Percentiles rank a stretch among this genome's conserved stretches.
Conservation (phyloP, 1,140 invertebrate species). For the Ditylenchus dipsaci region DNA sequence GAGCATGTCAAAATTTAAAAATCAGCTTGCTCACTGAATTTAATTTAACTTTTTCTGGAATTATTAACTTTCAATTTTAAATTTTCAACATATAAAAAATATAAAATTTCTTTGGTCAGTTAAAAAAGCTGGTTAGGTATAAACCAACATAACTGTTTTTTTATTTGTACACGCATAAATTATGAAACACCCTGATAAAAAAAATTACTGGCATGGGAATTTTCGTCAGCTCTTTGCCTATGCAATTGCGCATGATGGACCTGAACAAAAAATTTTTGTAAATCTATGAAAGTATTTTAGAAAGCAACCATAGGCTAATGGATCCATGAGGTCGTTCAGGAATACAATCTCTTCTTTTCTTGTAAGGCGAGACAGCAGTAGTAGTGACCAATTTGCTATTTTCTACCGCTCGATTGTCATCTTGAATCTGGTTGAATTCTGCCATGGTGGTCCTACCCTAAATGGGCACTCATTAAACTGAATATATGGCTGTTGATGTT, state of each 20-base stretch:
- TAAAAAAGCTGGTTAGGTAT: no score
- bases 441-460: no score
- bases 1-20: no score
- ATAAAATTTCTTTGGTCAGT: no score
- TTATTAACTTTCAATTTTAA: no score
- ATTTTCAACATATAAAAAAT: no score
- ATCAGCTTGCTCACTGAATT: no score
- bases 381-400: neutral
- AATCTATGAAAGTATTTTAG: conserved; percentile 58
- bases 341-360: conserved; percentile 35
- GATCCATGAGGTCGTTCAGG: conserved; percentile 64
- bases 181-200: conserved; percentile 9
- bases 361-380: neutral
- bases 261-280: conserved; percentile 68
- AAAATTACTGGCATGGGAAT: conserved; percentile 86
- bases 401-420: no score
- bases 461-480: neutral
- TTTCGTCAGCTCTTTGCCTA: conserved; percentile 95
- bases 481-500: no score
- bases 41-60: no score
- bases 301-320: conserved; percentile 2
- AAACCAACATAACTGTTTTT: no score
- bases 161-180: neutral
- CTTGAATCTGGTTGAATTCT: no score
- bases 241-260: conserved; percentile 99